Conservation (phyloP, 2,113 vertebrate species). For the Channa maculata region DNA sequence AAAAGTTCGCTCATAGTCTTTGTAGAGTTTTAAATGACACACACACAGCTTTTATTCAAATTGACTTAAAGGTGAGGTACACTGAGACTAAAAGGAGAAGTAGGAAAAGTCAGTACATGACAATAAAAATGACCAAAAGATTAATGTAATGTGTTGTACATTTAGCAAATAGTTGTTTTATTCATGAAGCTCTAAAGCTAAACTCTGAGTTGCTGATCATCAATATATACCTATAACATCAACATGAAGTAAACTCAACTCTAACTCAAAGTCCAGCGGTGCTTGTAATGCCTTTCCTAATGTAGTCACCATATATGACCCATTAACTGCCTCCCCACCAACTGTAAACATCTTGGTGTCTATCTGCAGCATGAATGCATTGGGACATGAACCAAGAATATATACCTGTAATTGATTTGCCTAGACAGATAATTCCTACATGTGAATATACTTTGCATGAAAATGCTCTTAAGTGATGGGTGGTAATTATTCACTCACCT, state of each 20-base stretch:
- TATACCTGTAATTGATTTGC: too few species aligned
- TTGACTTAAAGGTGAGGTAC: too few species aligned
- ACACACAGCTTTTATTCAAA: neutral
- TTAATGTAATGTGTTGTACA: too few species aligned
- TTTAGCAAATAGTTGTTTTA: too few species aligned
- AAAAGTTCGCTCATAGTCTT: conserved; percentile 31
- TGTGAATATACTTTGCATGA: too few species aligned
- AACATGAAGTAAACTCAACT: neutral
- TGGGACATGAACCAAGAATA: too few species aligned
- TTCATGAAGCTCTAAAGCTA: too few species aligned
- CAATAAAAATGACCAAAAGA: too few species aligned
- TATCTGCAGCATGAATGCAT: neutral
- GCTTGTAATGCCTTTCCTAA: conserved; percentile 11
- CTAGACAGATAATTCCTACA: too few species aligned
- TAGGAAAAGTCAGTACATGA: neutral
- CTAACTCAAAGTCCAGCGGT: neutral
- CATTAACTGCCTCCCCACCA: neutral
- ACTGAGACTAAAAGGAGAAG: neutral
- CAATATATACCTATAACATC: conserved; percentile 3
- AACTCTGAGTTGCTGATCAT: too few species aligned
- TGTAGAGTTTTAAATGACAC: conserved; percentile 14
- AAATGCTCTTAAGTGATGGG: too few species aligned
- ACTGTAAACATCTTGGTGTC: neutral
- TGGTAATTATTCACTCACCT: too few species aligned
- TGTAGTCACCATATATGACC: conserved; percentile 1